Percentiles rank a stretch among this genome's conserved stretches.
Conservation (phyloP, 2,113 vertebrate species). For the Castor canadensis region DNA sequence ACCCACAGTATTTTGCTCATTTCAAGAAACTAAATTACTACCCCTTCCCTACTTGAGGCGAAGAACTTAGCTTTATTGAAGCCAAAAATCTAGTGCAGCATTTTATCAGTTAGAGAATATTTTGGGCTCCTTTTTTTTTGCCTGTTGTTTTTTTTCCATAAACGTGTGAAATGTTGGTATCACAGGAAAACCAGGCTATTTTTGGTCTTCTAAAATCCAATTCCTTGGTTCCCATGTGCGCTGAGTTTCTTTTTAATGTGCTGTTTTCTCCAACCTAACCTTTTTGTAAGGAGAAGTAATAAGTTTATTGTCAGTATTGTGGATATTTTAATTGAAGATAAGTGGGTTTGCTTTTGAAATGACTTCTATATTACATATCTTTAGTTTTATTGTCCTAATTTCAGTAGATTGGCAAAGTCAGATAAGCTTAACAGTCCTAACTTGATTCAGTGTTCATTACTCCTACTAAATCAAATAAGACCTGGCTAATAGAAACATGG, state of each 20-base stretch:
- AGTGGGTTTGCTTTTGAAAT: constrained; percentile 64
- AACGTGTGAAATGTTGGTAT: constrained; percentile 44
- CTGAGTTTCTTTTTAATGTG: neutral
- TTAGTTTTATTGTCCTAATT: constrained; percentile 65
- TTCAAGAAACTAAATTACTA: neutral
- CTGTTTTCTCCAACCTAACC: constrained; percentile 25
- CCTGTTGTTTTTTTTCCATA: neutral
- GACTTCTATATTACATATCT: neutral
- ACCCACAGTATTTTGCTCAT: neutral
- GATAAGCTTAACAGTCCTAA: constrained; percentile 62
- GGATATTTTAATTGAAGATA: constrained; percentile 61
- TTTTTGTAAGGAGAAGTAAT: neutral
- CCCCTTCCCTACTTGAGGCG: neutral
- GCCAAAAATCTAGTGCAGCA: neutral
- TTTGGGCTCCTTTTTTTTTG: constrained; percentile 38
- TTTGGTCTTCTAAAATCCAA: constrained; percentile 19
- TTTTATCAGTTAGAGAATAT: constrained; percentile 51
- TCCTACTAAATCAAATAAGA: constrained; percentile 56
- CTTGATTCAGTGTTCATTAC: constrained; percentile 62
- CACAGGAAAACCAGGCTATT: constrained; percentile 44
- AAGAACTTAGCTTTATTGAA: neutral
- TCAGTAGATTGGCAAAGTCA: constrained; percentile 32
- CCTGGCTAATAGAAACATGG: constrained; percentile 42
- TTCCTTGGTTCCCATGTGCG: neutral
- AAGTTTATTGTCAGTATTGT: constrained; percentile 29